These are phyloP conservation scores for Platygyra sinensis DNA, from an alignment of 64 coral and sea anemone species.

Conservation along the genomic window DNA sequence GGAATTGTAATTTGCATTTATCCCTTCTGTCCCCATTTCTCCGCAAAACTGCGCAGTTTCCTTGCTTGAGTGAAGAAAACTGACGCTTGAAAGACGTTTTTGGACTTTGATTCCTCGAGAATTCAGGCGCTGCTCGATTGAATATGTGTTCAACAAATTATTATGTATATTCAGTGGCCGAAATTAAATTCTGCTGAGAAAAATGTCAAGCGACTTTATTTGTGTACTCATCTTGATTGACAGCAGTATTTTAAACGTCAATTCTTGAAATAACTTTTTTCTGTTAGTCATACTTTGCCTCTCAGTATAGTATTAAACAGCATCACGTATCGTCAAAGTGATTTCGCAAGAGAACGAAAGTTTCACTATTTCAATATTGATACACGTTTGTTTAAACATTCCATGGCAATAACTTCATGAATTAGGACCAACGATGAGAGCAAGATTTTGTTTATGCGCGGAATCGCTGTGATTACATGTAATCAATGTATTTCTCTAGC, in stretches of 20 bases:
- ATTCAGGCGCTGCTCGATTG: no score
- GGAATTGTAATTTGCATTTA: not conserved
- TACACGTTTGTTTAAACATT: not conserved
- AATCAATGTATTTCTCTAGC: no score
- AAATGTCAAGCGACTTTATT: not conserved
- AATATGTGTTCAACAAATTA: no score
- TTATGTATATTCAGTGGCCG: not conserved
- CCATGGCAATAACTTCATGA: not conserved
- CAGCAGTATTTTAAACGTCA: not conserved
- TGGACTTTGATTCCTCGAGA: no score
- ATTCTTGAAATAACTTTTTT: no score
- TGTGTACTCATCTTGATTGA: not conserved
- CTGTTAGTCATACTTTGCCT: no score
- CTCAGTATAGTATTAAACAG: no score
- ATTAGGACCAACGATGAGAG: not conserved
- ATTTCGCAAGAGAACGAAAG: not conserved
- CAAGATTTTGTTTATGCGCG: not conserved
- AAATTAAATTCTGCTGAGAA: not conserved
- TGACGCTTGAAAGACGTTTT: no score
- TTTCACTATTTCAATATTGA: not conserved
- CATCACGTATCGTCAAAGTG: not conserved
- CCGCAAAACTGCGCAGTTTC: not conserved
- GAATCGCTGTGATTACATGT: not conserved
- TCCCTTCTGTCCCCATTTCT: not conserved
- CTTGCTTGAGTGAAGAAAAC: no score